Percentiles rank a stretch among this genome's conserved stretches.
These are phyloP conservation scores for Apocrypta bakeri DNA, from an alignment of 1,140 invertebrate species.

Conservation along the genomic window DNA sequence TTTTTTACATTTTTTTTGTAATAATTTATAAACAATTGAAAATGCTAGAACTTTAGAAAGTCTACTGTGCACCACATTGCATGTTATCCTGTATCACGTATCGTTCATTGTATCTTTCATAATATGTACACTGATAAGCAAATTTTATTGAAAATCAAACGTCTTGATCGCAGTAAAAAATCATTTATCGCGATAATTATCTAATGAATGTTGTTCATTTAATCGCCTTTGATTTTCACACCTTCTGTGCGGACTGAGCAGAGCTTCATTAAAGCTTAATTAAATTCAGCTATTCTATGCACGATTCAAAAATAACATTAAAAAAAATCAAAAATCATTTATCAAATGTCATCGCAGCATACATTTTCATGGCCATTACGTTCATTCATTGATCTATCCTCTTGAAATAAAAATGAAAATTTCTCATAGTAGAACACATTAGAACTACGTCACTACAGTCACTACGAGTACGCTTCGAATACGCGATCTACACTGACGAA, in stretches of 20 bases:
- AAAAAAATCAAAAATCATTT: neutral
- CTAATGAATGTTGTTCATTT: no score
- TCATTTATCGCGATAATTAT: no score
- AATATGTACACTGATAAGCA: neutral
- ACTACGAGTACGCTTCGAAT: no score
- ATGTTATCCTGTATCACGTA: neutral
- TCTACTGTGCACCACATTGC: neutral
- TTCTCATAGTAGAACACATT: no score
- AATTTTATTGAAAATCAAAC: neutral
- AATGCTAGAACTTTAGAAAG: neutral
- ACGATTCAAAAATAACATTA: neutral
- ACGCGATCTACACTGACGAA: no score
- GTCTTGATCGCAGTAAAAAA: neutral
- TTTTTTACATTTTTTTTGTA: no score
- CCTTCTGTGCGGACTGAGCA: no score
- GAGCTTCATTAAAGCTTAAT: no score
- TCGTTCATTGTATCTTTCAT: neutral
- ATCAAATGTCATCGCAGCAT: neutral
- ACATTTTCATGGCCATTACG: neutral
- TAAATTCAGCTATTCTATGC: no score
- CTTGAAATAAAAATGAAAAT: neutral
- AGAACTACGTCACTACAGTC: no score
- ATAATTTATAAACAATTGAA: no score
- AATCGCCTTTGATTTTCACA: no score
- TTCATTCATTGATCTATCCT: neutral